Evolutionary conservation across 2,797 vertebrate species (phyloP), one percentile per base, ranked within the genome.

Genomic region (Cyclura pinguis): DNA sequence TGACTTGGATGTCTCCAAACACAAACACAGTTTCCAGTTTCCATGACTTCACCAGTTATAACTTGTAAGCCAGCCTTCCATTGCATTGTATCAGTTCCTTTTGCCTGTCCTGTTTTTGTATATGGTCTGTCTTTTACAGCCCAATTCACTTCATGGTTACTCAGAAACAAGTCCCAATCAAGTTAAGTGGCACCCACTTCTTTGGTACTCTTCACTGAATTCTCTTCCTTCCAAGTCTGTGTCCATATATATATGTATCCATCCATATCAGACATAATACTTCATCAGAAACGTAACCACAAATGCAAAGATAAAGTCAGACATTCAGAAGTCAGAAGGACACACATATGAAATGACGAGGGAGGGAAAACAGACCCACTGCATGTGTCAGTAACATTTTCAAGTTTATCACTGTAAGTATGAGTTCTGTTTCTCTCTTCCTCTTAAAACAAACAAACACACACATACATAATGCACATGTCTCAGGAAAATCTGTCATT

Each of bases 251-350:
- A 88, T 82, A 82, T 9, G 12, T 55, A 81, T 35, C n/a, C n/a
- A 38, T 22, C 1, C 35, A 88, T 38, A 55, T 47, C 77, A 88
- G 62, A 80, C 77, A 87, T 74, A 80, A 88, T 80, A 80, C 6
- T 52, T 12, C 22, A 64, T 13, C 64, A 7, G 8, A 72, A 38
- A 67, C 9, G 4, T 29, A 57, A 64, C 86, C 35, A 87, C 52
- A 76, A 87, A 87, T 80, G 42, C n/a, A 80, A 18, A 42, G 57
- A n/a, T 13, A 87, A 88, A 22, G n/a, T 88, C 52, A 82, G 50
- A 57, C 7, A 32, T 64, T 42, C 64, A 62, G 35, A 42, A 42
- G 42, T 42, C 42, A 64, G 55, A 64, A 78, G 52, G 73, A 62
- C n/a, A 29, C 5, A 76, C 13, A 52, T 67, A 80, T 69, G 24